phyloP scores from a whole-genome alignment of 2,113 vertebrate genomes.

The Brachypodius melanocephalos region DNA sequence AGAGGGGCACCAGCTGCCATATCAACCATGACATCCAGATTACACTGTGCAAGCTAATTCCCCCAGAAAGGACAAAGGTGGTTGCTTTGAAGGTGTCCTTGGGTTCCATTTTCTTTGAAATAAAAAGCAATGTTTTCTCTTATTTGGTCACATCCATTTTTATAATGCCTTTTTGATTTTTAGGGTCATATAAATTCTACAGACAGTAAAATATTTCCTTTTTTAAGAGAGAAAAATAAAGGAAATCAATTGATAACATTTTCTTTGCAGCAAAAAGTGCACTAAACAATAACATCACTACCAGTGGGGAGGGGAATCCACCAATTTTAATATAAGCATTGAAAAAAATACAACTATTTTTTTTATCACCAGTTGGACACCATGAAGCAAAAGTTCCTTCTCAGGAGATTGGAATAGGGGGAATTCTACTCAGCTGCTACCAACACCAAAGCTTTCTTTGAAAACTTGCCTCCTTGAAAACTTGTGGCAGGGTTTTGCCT shows the following conservation, averaged over 20 bases:
- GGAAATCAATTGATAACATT: background rate
- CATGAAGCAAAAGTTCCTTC: background rate
- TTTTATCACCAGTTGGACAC: background rate
- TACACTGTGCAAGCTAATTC: background rate
- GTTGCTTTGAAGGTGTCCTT: background rate
- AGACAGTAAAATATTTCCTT: background rate
- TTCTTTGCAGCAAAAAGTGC: conserved; percentile 33
- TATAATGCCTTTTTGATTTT: background rate
- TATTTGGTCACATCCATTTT: background rate
- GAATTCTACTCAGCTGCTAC: background rate
- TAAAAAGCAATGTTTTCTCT: background rate
- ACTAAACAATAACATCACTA: conserved; percentile 5
- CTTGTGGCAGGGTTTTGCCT: background rate
- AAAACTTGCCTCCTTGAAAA: too few relatives aligned
- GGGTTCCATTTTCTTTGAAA: background rate
- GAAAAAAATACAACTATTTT: background rate
- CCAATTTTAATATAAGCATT: background rate
- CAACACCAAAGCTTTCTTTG: background rate
- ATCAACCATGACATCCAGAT: background rate
- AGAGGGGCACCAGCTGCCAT: background rate
- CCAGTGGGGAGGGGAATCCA: background rate
- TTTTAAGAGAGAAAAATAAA: background rate
- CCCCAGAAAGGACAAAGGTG: background rate
- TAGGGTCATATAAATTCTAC: background rate
- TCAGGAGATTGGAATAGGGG: background rate